A percentile compares a stretch with the other conserved stretches of the same genome.
Evolutionary conservation across 92 coral and sea anemone genomes (phyloP).

Genomic region (Epizoanthus rinbou): DNA sequence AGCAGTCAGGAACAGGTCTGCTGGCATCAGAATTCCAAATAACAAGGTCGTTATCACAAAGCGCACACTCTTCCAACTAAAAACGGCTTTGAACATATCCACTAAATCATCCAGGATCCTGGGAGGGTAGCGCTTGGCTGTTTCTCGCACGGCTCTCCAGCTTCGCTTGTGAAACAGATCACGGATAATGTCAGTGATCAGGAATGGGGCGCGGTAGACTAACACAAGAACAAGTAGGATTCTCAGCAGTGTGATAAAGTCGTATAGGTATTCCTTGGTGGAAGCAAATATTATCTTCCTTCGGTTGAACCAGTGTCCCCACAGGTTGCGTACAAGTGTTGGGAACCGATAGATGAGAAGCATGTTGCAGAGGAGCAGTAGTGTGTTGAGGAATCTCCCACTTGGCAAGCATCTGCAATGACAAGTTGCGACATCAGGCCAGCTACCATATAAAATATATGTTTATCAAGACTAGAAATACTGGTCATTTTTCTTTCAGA

Average conservation of each 20-base stretch:
- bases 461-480: too few species aligned
- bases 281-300: conserved; percentile 79
- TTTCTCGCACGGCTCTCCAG: conserved; percentile 94
- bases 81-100: conserved; percentile 54
- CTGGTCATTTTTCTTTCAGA: too few species aligned
- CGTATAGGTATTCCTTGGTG: conserved; percentile 75
- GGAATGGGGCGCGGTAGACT: conserved; percentile 93
- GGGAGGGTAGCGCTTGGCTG: conserved; percentile 88
- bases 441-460: too few species aligned
- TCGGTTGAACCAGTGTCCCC: conserved; percentile 93
- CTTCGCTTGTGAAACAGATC: conserved; percentile 85
- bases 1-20: conserved; percentile 85
- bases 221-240: conserved; percentile 75
- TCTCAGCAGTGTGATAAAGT: conserved; percentile 73
- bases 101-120: conserved; percentile 67
- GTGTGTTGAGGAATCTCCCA: conserved; percentile 67
- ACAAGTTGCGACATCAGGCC: neutral
- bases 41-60: conserved; percentile 81
- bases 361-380: conserved; percentile 75
- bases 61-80: conserved; percentile 91
- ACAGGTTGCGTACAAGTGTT: conserved; percentile 69
- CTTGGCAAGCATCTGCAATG: conserved; percentile 68
- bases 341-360: conserved; percentile 92
- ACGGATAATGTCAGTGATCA: conserved; percentile 82
- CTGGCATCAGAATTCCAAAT: conserved; percentile 97